These are phyloP conservation scores for Tragulus kanchil DNA, from an alignment of 2,113 vertebrate species.

Conservation along the genomic window DNA sequence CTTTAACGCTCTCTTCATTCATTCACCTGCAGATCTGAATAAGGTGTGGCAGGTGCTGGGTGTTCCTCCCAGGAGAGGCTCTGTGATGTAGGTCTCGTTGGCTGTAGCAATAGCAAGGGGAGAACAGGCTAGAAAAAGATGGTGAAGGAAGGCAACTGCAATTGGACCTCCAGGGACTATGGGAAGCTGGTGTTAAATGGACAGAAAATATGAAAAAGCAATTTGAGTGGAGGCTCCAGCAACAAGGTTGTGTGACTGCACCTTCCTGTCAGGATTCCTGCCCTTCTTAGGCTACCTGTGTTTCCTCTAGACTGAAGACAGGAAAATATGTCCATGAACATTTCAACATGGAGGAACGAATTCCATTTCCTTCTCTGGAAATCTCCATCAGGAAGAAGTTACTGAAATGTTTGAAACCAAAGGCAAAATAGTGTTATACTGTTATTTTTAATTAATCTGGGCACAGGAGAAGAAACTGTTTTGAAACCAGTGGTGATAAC, in stretches of 20 bases:
- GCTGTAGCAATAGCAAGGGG: not conserved
- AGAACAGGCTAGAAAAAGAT: slow-evolving; percentile 38
- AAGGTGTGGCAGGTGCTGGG: slow-evolving; percentile 3
- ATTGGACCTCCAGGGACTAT: not conserved
- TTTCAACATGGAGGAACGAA: slow-evolving; percentile 54
- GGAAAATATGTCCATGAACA: slow-evolving; percentile 54
- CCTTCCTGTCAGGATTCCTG: slow-evolving; percentile 17
- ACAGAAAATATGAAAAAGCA: slow-evolving; percentile 7
- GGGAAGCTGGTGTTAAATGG: not conserved
- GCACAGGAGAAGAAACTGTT: slow-evolving; percentile 38
- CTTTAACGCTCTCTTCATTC: slow-evolving; percentile 66
- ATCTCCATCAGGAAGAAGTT: slow-evolving; percentile 54
- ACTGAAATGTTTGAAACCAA: slow-evolving; percentile 75
- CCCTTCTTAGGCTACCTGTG: slow-evolving; percentile 26
- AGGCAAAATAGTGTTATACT: slow-evolving; percentile 72
- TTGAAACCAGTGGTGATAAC: slow-evolving; percentile 5
- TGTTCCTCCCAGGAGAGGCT: slow-evolving; percentile 33
- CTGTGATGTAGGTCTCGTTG: not conserved
- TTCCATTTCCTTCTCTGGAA: slow-evolving; percentile 63
- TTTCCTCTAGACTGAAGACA: slow-evolving; percentile 61
- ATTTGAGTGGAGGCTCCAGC: not conserved
- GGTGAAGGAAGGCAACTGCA: slow-evolving; percentile 16
- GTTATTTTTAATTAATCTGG: slow-evolving; percentile 49
- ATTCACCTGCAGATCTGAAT: slow-evolving; percentile 62
- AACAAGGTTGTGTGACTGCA: not conserved